Evolutionary conservation across 2,888 invertebrate genomes (phyloP), one percentile per base, ranked within the genome.

Genomic region (Hydrotaea diabolus): DNA sequence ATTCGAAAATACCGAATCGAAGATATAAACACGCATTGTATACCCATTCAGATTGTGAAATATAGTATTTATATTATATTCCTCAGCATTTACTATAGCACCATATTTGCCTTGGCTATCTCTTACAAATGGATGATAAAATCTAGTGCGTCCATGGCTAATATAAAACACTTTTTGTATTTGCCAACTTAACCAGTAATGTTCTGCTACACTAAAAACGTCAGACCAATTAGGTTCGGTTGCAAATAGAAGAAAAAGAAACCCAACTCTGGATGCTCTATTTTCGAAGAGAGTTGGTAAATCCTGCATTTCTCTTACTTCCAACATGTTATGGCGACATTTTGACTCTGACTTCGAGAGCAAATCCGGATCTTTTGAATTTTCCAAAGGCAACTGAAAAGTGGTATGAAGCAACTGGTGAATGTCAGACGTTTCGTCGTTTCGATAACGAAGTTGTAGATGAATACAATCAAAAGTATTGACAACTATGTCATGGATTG

Each of bases 1-100:
- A 0, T 85, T 79, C 0, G 92, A 89, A 80, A 90, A 92, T 0
- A 90, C 90, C 0, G 92, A 92, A 76, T 89, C 87, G 72, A 92
- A 92, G 31, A 91, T 89, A 81, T 92, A 91, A 0, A 90, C 86
- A 1, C 88, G 89, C 15, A 92, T 8, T 0, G 90, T 88, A 87
- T 92, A 92, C 0, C 89, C 90, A 75, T 92, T 86, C 0, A 92
- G 86, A 80, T 92, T 89, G 15, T 80, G 21, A 55, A 90, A 87
- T 26, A 88, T 83, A 5, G 86, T 83, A 7, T 86, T 75, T 1
- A 84, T 75, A 21, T 66, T 43, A 57, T 77, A 59, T 3, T 49
- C 26, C 19, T 43, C 77, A 0, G 69, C 23, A 15, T 85, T 85
- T 0, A 86, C 80, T 13, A 89, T 85, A 0, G 85, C 81, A 15